phyloP scores from a whole-genome alignment of 2,888 invertebrate species.

The Ectemnius cavifrons region DNA sequence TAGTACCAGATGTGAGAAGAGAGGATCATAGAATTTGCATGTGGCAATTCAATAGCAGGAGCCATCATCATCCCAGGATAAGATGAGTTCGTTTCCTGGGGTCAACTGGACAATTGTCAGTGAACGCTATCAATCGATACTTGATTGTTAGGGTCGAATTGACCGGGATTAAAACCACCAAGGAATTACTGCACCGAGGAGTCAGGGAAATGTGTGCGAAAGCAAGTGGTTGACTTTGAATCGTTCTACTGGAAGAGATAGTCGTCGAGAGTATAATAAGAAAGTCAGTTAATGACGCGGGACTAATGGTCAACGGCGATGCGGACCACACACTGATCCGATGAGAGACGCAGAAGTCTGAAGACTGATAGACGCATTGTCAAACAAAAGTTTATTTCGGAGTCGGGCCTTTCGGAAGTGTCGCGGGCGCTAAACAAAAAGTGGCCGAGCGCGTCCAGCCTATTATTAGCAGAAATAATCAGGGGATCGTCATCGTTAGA shows the following conservation, averaged over 20 bases:
- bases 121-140: background rate
- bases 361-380: too few species aligned
- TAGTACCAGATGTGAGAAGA: conserved; percentile 15
- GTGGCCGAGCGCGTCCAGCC: background rate
- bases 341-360: too few species aligned
- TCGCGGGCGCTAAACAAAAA: background rate
- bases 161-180: background rate
- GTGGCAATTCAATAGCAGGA: background rate
- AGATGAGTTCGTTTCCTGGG: background rate
- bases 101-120: background rate
- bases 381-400: background rate
- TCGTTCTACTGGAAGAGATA: too few species aligned
- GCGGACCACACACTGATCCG: too few species aligned
- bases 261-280: too few species aligned
- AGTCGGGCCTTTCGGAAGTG: background rate
- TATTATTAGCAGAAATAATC: conserved; percentile 5
- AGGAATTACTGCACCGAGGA: too few species aligned
- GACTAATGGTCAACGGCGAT: too few species aligned
- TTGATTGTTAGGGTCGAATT: conserved; percentile 1
- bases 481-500: conserved; percentile 3
- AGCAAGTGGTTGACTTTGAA: too few species aligned
- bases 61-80: background rate
- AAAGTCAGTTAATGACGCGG: too few species aligned
- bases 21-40: conserved; percentile 12
- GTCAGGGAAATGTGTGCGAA: too few species aligned